phyloP scores from a whole-genome alignment of 2,797 vertebrate species.

The Sebastes umbrosus region DNA sequence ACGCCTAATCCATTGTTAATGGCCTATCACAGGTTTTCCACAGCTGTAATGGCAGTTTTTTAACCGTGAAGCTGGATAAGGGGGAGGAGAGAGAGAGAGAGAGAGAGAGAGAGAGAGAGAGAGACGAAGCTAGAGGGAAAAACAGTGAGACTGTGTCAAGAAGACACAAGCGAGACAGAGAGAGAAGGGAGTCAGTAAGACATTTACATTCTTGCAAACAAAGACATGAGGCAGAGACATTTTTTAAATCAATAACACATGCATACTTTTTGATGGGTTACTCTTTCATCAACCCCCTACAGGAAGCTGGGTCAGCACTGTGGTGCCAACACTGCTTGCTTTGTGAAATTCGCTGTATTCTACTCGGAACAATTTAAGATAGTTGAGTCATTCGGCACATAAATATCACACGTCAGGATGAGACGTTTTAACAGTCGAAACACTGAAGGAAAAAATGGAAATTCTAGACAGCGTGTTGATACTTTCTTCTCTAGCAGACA shows the following conservation, averaged over 20 bases:
- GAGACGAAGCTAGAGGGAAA: not conserved
- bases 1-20: slow-evolving; percentile 60
- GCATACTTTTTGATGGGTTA: not conserved
- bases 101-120: not conserved
- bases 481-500: not conserved
- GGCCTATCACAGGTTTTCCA: slow-evolving; percentile 32
- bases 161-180: not conserved
- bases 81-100: not conserved
- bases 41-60: slow-evolving; percentile 49
- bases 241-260: not conserved
- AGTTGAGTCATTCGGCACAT: not conserved
- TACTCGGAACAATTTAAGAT: not conserved
- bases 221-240: not conserved
- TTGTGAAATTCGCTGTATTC: not conserved
- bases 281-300: not conserved
- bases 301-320: not conserved
- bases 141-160: not conserved
- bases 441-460: not conserved
- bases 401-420: not conserved
- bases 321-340: not conserved
- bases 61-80: slow-evolving; percentile 19
- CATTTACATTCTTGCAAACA: not conserved
- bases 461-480: not conserved
- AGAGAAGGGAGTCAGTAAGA: not conserved
- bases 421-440: not conserved